Conservation (phyloP, 2,797 vertebrate species). For the Pantherophis alleghaniensis region DNA sequence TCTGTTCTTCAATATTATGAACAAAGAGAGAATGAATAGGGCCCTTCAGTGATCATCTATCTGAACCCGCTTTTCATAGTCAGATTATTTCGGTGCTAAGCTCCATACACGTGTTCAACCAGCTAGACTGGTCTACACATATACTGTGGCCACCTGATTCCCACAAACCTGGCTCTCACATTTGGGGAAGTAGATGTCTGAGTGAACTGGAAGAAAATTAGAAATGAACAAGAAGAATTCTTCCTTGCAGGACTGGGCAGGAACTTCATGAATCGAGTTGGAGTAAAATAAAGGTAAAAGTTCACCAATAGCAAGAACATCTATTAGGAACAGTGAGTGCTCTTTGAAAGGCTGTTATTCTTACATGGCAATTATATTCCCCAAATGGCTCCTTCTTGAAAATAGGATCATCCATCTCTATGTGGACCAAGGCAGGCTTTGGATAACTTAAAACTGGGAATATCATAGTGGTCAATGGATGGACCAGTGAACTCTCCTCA, state of each 20-base stretch:
- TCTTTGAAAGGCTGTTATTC: neutral
- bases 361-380: neutral
- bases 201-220: neutral
- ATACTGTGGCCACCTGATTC: no score
- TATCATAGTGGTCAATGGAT: neutral
- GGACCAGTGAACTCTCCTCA: neutral
- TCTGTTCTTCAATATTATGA: no score
- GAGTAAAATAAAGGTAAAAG: neutral
- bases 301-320: neutral
- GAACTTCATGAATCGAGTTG: neutral
- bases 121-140: no score
- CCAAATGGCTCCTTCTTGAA: neutral
- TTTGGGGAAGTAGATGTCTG: neutral
- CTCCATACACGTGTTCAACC: no score
- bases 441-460: neutral
- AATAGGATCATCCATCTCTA: neutral
- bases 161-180: neutral
- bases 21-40: no score
- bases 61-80: no score
- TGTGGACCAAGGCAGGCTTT: neutral
- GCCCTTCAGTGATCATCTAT: no score
- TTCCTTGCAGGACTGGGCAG: neutral
- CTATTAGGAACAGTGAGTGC: neutral
- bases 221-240: neutral
- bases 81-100: no score